A percentile compares a stretch with the other conserved stretches of the same genome.
Evolutionary conservation across 2,797 vertebrate species (phyloP).

Genomic region (Threskiornis aethiopicus): DNA sequence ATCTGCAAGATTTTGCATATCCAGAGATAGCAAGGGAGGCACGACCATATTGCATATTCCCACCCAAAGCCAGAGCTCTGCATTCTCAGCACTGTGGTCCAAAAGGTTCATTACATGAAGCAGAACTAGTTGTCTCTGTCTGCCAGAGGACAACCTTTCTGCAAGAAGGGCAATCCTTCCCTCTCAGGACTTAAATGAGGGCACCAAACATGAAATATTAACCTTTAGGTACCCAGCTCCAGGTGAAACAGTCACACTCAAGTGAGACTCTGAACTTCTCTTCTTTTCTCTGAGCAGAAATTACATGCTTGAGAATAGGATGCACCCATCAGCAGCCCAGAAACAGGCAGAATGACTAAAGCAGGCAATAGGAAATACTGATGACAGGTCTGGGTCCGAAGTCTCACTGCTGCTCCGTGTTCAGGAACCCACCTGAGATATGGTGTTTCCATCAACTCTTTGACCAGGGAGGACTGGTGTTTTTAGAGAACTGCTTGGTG

Average conservation of each 20-base stretch:
- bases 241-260: background rate
- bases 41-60: background rate
- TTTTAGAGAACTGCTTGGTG: background rate
- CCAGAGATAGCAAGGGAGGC: conserved; percentile 21
- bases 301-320: background rate
- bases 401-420: background rate
- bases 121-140: background rate
- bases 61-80: conserved; percentile 34
- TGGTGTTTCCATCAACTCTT: background rate
- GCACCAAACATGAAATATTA: background rate
- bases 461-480: background rate
- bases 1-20: conserved; percentile 25
- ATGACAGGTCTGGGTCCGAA: background rate
- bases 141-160: background rate
- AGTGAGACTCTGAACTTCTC: background rate
- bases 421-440: background rate
- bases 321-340: background rate
- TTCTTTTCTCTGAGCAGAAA: background rate
- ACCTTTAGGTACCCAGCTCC: background rate
- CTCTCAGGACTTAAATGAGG: background rate
- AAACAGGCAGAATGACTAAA: background rate
- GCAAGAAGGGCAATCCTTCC: background rate
- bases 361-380: background rate
- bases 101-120: background rate
- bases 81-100: background rate